A percentile compares a stretch with the other conserved stretches of the same genome.
These are phyloP conservation scores for Plemyria rubiginata DNA, from an alignment of 2,888 invertebrate species.

Conservation along the genomic window DNA sequence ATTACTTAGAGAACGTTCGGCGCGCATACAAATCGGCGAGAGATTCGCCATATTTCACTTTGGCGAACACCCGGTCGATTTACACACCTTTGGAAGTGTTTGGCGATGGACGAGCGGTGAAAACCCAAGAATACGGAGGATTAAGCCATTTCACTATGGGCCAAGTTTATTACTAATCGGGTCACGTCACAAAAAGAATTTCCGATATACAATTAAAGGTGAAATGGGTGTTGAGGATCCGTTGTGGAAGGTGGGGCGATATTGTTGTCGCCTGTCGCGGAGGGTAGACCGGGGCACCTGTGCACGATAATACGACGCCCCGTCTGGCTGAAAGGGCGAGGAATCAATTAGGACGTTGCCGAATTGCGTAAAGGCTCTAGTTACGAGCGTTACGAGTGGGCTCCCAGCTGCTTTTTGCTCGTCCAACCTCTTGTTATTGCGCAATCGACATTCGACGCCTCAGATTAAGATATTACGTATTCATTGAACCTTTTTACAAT, in stretches of 20 bases:
- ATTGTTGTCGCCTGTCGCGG: slow-evolving; percentile 68
- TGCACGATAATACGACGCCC: slow-evolving; percentile 81
- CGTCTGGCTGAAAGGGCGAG: slow-evolving; percentile 81
- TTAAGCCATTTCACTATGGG: slow-evolving; percentile 73
- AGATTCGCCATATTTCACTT: slow-evolving; percentile 77
- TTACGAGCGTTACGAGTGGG: slow-evolving; percentile 78
- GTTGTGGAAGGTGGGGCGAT: slow-evolving; percentile 67
- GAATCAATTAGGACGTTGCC: slow-evolving; percentile 83
- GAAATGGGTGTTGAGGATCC: slow-evolving; percentile 67
- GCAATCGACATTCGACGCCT: slow-evolving; percentile 76
- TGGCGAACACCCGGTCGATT: slow-evolving; percentile 69
- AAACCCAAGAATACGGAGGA: slow-evolving; percentile 51
- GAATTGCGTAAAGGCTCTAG: slow-evolving; percentile 81
- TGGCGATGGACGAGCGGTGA: slow-evolving; percentile 56
- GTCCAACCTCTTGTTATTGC: slow-evolving; percentile 80
- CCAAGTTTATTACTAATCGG: slow-evolving; percentile 74
- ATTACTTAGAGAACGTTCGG: slow-evolving; percentile 74
- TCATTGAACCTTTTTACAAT: slow-evolving; percentile 67
- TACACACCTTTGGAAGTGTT: slow-evolving; percentile 66
- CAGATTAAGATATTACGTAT: slow-evolving; percentile 79
- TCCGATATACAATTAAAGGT: slow-evolving; percentile 78
- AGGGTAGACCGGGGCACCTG: slow-evolving; percentile 75
- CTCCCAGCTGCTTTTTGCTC: slow-evolving; percentile 82
- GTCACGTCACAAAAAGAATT: slow-evolving; percentile 76
- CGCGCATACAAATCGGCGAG: slow-evolving; percentile 77